These are phyloP conservation scores for Hippopotamus amphibius DNA, from an alignment of 2,113 vertebrate genomes.

Conservation along the genomic window DNA sequence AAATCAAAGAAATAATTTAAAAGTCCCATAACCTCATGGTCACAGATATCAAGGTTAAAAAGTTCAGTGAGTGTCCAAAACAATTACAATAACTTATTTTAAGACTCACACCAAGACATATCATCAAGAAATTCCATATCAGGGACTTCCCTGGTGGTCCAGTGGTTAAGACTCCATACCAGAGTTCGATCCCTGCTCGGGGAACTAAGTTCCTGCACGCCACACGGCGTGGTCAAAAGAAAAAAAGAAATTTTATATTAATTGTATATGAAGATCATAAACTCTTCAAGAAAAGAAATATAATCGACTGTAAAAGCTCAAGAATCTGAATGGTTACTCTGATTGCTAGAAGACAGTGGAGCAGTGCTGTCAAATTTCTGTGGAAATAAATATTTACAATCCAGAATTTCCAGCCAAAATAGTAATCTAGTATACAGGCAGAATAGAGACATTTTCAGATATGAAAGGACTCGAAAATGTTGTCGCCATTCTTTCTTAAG, in stretches of 20 bases:
- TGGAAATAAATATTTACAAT: not conserved
- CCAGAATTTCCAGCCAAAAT: not conserved
- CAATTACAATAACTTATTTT: not conserved
- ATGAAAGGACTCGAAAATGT: not conserved
- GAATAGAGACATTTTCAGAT: not conserved
- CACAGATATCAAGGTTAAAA: not conserved
- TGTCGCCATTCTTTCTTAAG: not conserved
- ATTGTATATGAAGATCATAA: not conserved
- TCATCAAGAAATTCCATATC: not conserved
- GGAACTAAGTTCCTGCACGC: too few species aligned
- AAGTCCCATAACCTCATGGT: not conserved
- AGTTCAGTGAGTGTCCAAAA: not conserved
- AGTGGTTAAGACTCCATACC: too few species aligned
- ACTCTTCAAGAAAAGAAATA: not conserved
- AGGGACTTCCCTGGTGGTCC: too few species aligned
- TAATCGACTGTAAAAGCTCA: not conserved
- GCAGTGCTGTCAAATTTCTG: not conserved
- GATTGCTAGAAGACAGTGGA: not conserved
- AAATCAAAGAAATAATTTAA: conserved; percentile 1
- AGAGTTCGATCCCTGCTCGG: too few species aligned
- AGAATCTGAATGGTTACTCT: not conserved
- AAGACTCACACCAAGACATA: not conserved
- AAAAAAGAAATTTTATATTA: not conserved
- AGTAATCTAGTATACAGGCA: not conserved
- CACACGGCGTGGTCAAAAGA: too few species aligned